Base-by-base conservation (phyloP, 2,113 vertebrate species). In the Menidia beryllina region DNA sequence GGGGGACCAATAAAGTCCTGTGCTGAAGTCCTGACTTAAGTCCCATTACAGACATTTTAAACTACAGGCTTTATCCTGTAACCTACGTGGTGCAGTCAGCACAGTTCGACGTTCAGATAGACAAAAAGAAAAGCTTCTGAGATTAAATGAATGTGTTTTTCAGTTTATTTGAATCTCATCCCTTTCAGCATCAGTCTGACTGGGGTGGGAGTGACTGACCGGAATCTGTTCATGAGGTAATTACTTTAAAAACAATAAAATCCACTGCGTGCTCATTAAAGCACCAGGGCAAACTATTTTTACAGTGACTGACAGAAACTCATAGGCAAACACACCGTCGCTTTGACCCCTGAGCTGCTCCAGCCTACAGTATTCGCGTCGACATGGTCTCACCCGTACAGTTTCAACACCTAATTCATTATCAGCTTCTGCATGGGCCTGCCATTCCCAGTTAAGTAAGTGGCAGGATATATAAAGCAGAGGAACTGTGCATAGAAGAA, bases 331-430 rank as follows among this genome's bases (percentile, higher is more conserved):
- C 66, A 47, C 76, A 85, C 53, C 39, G 61, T 82, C 82, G 72
- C 79, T 86, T 73, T 87, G 87, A 89, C 89, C 88, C 81, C 75
- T 86, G 85, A 88, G 80, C 74, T 54, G 41, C 75, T 82, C 79
- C 15, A 77, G 77, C 78, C 68, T 58, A 81, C 70, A 72, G 79
- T 45, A 81, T 75, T 72, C 48, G 79, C 62, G 86, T 90, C 82
- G 83, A 91, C 90, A 89, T 78, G 78, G 73, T 85, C 85, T 89
- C 87, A 85, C 79, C 65, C 69, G 43, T 45, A 63, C 81, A 72
- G 70, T 91, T 90, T 93, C 91, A 93, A 91, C 93, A 94, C 92
- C 90, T 88, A 91, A 91, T 93, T 88, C 82, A 92, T 93, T 93
- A 93, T 92, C 86, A 88, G 81, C 69, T 52, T 65, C 86, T 83